Base-by-base conservation (phyloP, 2,797 vertebrate genomes). In the Mormyrus proboscirostris region DNA sequence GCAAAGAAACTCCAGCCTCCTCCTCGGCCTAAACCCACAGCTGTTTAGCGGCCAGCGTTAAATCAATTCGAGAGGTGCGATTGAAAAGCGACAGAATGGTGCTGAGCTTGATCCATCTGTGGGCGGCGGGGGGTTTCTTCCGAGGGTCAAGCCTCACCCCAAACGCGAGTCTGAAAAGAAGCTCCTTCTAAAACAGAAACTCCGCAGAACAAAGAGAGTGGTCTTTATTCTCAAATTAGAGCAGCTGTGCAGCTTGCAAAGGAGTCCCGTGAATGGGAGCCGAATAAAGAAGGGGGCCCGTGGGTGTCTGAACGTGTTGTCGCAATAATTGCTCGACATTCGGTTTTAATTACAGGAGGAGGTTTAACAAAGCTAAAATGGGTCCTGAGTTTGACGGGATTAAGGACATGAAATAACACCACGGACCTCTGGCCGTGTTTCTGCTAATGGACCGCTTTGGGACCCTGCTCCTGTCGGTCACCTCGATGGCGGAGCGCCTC, bases 81-180 rank as follows among this genome's bases (percentile, higher is more conserved):
- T 85, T 86, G 90, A 89, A 89, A 93, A 91, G 90, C 93, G 93
- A 92, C 91, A 89, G 92, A 92, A 92, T 47, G 93, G 38, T n/a
- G 10, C 49, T 89, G 91, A 91, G 93, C 90, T 94, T 94, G 94
- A 94, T 91, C 94, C 91, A 93, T 90, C 86, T 76, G 93, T 91
- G 92, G 92, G 44, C 93, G 92, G 93, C 92, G 93, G 94, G 94
- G 90, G 29, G 29, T 33, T 93, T 93, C 93, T 93, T 93, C 91
- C 90, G 91, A 90, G 92, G 92, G 94, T 93, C 94, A 94, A 93
- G 92, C 94, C 95, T 95, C 95, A 94, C 95, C 93, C 92, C 92
- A 95, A 95, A 95, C 96, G 92, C 94, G 94, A 95, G 93, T 95
- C 94, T 95, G 93, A 95, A 96, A 95, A 94, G 94, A 94, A 93